Base-by-base conservation (phyloP, 2,888 invertebrate species). In the Ornithoptera alexandrae region DNA sequence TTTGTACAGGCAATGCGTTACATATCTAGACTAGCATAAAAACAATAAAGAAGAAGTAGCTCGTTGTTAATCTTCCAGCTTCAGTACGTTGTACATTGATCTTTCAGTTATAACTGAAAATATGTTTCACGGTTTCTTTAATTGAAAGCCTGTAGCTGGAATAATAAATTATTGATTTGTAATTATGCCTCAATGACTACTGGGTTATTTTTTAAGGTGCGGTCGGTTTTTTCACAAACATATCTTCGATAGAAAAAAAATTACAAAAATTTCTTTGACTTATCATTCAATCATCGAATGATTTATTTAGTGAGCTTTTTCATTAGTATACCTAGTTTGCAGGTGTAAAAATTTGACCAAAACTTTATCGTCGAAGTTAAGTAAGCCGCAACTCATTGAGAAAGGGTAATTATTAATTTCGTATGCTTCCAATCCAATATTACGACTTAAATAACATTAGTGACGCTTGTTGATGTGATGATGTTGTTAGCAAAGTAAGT, bases 391-490 rank as follows among this genome's bases (percentile, higher is more conserved):
- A 75, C 74, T 78, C 79, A 80, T 84, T 83, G 81, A 78, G 77
- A 77, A 73, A 76, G 77, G 78, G 84, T 83, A 89, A 92, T 92
- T 90, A 91, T 84, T 88, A 85, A 92, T 91, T 91, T 85, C 73
- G 85, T 88, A 91, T 88, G 92, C 84, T 77, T 83, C 86, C 84
- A 87, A 86, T 87, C 84, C 88, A 89, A 90, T 88, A 87, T 83
- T 75, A 80, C 78, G 82, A 80, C 79, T 85, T 83, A 85, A 86
- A 84, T 77, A 81, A 84, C 78, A 87, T 90, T 89, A 84, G 88
- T 74, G 76, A 89, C 82, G 91, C 90, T 87, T 75, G 88, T 90
- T 89, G 82, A 67, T 57, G 71, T 80, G 77, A 89, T 87, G 84
- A 89, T 86, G 88, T 90, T 89, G 89, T 91, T 90, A 89, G 87